A percentile compares a stretch with the other conserved stretches of the same genome.
These are phyloP conservation scores for Sarcophaga bullata DNA, from an alignment of 1,140 invertebrate genomes.

Conservation along the genomic window DNA sequence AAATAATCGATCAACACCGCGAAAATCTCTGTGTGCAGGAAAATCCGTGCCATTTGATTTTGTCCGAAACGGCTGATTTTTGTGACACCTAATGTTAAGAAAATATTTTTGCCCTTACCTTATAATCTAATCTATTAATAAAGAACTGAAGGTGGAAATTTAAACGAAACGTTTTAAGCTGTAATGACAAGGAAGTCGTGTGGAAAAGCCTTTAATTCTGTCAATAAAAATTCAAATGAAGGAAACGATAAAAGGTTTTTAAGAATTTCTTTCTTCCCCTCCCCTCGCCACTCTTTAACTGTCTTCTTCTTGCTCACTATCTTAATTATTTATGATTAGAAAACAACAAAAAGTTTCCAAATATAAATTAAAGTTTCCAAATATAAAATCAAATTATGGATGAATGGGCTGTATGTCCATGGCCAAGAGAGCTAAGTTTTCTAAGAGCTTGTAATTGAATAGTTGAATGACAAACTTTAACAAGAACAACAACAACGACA, in stretches of 20 bases:
- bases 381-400: too few species aligned
- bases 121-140: too few species aligned
- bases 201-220: not conserved
- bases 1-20: too few species aligned
- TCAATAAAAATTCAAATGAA: not conserved
- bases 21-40: too few species aligned
- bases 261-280: not conserved
- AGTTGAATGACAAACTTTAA: constrained; percentile 25
- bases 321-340: constrained; percentile 33
- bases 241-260: not conserved
- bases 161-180: not conserved
- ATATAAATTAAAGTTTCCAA: not conserved
- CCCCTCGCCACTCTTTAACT: too few species aligned
- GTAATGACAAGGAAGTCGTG: constrained; percentile 10
- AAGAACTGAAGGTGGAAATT: not conserved
- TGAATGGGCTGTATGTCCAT: too few species aligned
- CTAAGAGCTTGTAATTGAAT: constrained; percentile 21
- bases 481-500: not conserved
- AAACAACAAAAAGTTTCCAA: not conserved
- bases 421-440: not conserved
- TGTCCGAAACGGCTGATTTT: too few species aligned
- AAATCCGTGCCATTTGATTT: too few species aligned
- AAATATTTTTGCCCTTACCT: too few species aligned
- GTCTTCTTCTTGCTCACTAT: too few species aligned
- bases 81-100: too few species aligned